A percentile compares a stretch with the other conserved stretches of the same genome.
phyloP scores from a whole-genome alignment of 2,888 invertebrate genomes.

The Xestoiulus laeticollis region DNA sequence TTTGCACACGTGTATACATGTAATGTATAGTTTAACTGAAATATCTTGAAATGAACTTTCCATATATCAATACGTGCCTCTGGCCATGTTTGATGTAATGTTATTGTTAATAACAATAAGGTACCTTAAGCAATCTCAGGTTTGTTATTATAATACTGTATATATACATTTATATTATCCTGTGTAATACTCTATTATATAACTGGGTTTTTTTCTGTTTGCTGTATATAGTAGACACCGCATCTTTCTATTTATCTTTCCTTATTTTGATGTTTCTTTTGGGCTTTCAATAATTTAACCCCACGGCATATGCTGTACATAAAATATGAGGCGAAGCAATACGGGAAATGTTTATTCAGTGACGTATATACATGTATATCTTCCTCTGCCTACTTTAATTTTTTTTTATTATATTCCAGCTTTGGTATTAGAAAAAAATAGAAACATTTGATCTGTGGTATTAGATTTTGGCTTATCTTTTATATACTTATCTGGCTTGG shows the following conservation, averaged over 20 bases:
- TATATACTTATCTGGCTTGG: neutral
- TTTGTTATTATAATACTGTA: too few relatives aligned
- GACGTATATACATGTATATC: too few relatives aligned
- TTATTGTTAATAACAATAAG: neutral
- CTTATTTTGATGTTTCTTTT: neutral
- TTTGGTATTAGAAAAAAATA: neutral
- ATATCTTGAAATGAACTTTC: too few relatives aligned
- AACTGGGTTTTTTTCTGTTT: neutral
- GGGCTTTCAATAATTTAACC: slow-evolving; percentile 6
- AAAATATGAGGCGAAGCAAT: neutral
- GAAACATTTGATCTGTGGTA: neutral
- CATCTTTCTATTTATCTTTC: neutral
- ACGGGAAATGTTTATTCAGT: neutral
- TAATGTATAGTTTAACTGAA: neutral
- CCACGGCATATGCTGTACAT: neutral
- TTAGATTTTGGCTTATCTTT: neutral
- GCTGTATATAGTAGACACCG: neutral
- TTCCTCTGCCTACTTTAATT: neutral
- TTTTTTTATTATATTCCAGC: neutral
- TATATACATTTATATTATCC: too few relatives aligned
- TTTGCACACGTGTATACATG: too few relatives aligned
- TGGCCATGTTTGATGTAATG: neutral
- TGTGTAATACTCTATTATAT: neutral
- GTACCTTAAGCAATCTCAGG: too few relatives aligned
- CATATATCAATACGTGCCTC: too few relatives aligned